phyloP scores from a whole-genome alignment of 2,888 invertebrate species.

The Hydraecia micacea region DNA sequence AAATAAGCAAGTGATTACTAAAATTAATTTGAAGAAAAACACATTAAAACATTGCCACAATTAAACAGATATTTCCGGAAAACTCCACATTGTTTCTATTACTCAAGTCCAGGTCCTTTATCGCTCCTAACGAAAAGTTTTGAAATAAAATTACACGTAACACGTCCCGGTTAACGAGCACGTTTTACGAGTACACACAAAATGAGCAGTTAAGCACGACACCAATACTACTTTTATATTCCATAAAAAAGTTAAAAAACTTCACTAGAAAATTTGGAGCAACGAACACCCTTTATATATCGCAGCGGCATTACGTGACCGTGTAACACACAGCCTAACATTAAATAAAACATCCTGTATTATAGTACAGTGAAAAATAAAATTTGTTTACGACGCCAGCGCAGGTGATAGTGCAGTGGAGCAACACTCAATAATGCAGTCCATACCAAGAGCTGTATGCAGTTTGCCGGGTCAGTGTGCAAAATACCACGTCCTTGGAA shows the following conservation, averaged over 20 bases:
- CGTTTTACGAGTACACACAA: slow-evolving; percentile 19
- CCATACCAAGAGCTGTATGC: slow-evolving; percentile 29
- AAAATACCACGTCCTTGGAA: slow-evolving; percentile 24
- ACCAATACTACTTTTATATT: slow-evolving; percentile 35
- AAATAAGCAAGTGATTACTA: not conserved
- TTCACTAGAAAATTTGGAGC: slow-evolving; percentile 32
- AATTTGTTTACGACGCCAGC: slow-evolving; percentile 58
- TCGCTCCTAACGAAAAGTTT: slow-evolving; percentile 1
- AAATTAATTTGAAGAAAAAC: not conserved
- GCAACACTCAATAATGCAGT: slow-evolving; percentile 64
- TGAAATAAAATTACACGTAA: slow-evolving; percentile 21
- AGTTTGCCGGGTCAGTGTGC: slow-evolving; percentile 40
- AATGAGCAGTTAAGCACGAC: slow-evolving; percentile 9
- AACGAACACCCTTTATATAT: slow-evolving; percentile 28
- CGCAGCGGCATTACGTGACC: slow-evolving; percentile 54
- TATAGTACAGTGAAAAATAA: slow-evolving; percentile 58
- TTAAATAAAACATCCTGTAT: slow-evolving; percentile 59
- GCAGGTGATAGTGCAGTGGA: slow-evolving; percentile 54
- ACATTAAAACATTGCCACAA: not conserved
- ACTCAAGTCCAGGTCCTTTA: not conserved
- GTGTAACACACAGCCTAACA: slow-evolving; percentile 44
- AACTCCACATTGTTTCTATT: not conserved
- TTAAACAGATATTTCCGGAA: not conserved
- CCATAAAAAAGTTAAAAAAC: slow-evolving; percentile 42
- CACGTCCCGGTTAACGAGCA: slow-evolving; percentile 15